Base-by-base conservation (phyloP, 2,888 invertebrate species). In the Epistrophe eligans region DNA sequence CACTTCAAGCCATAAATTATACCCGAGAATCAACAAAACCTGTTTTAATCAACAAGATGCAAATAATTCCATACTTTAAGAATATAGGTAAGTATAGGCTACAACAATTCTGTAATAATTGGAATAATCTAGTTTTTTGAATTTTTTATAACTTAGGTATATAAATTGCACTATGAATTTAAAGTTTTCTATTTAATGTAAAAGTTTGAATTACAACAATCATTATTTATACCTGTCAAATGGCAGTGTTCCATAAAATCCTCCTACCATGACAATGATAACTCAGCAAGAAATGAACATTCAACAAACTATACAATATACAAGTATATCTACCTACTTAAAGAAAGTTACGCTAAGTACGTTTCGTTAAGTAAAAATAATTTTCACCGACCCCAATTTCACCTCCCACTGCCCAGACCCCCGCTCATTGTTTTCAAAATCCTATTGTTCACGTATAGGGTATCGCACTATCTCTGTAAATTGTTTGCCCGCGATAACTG, bases 361-460 rank as follows among this genome's bases (percentile, higher is more conserved):
- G 35, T 40, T 58, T 45, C 32, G 32, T 72, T 50, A 38, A 35
- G 50, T 67, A 67, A 74, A 62, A 67, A 19, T 70, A 74, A 83
- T 87, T 87, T 87, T 87, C 87, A 83, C 87, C 87, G 87, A 87
- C 87, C 87, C 76, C 82, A 87, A 83, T 87, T 57, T 67, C 58
- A 38, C 79, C 73, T 77, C 67, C 73, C 43, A 72, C 58, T 58
- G 24, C 19, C 19, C 15, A 55, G 8, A 35, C 3, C 17, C 24
- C 17, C 24, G 52, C 40, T n/a, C 50, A 28, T 1, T 11, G 19
- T n/a, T n/a, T 32, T 24, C 73, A 43, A 82, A 87, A 79, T 74
- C 66, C 66, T 67, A 82, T 87, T 87, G 82, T 79, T 77, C 48
- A 76, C 74, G 32, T 48, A 50, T 58, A 24, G 24, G 24, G 38